Evolutionary conservation across 2,888 invertebrate genomes (phyloP).

Genomic region (Exocentrus adspersus): DNA sequence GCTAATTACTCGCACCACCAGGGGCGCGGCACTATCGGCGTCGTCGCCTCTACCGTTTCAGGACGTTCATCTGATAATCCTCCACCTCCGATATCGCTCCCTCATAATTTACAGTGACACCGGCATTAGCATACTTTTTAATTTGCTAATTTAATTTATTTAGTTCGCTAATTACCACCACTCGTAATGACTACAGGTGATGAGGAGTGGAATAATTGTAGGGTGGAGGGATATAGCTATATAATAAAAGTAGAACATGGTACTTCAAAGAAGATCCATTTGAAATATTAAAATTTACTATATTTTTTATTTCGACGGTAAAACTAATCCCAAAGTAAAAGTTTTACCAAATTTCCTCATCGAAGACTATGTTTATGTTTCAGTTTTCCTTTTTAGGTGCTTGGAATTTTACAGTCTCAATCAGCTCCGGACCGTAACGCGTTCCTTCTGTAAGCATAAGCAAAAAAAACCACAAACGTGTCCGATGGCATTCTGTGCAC

Average conservation of each 20-base stretch:
- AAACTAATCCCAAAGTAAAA: too few species aligned
- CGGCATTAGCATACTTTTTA: conserved; percentile 30
- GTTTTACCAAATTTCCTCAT: too few species aligned
- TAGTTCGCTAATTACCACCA: background rate
- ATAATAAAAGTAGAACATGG: too few species aligned
- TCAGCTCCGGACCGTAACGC: too few species aligned
- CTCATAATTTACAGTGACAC: conserved; percentile 30
- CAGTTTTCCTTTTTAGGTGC: too few species aligned
- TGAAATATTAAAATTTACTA: too few species aligned
- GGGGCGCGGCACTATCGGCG: conserved; percentile 41
- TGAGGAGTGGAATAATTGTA: background rate
- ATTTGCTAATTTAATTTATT: conserved; percentile 23
- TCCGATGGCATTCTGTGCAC: conserved; percentile 10
- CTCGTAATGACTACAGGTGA: background rate
- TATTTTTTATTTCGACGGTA: too few species aligned
- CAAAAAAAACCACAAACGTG: background rate
- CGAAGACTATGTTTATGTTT: too few species aligned
- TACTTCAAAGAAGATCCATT: too few species aligned
- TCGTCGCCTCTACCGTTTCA: conserved; percentile 17
- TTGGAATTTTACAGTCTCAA: too few species aligned
- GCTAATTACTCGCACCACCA: conserved; percentile 50
- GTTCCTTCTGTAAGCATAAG: too few species aligned
- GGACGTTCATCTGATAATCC: conserved; percentile 45
- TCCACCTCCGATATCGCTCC: conserved; percentile 43
- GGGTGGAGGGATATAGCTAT: background rate